Evolutionary conservation across 2,113 vertebrate genomes (phyloP), one percentile per base, ranked within the genome.

Genomic region (Romanogobio albipinnatus): DNA sequence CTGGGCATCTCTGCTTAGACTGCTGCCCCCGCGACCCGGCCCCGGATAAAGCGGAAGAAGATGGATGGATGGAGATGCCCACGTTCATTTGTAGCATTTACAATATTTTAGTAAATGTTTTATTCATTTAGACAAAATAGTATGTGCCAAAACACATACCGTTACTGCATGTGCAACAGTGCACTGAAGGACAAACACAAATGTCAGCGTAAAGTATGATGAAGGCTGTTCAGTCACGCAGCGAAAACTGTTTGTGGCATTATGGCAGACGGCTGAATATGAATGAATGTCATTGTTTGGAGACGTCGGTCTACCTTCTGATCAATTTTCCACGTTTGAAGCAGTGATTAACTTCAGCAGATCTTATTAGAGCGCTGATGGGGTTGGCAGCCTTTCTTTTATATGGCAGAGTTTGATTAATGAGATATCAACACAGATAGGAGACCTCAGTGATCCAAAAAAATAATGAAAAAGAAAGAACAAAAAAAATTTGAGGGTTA

Each of bases 321-420:
- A 64, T 84, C 88, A 75, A 89, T 92, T 70, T 82, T 43, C 74
- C 87, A 82, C 83, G 90, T 91, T 90, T 87, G 86, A 87, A 91
- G 86, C 91, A 89, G 83, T 0, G 9, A 92, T 93, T 91, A 91
- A 89, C 88, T 93, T 93, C 70, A 82, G 61, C 19, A 49, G 64
- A 24, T 89, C 90, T 82, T 24, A 91, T 91, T 83, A 90, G 86
- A 56, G 68, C 85, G 75, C 56, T 78, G 86, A 87, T 91, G 91
- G 89, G 86, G 77, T 86, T 77, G 86, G 64, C 82, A 87, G 64
- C 43, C 19, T 82, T 90, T 90, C 81, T 94, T 91, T 91, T 81
- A 82, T 90, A 85, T 91, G 90, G 88, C 88, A 75, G 62, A 75
- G 33, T 82, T 87, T 92, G 90, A 95, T 93, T 92, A 92, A 94